Percentiles rank a stretch among this genome's conserved stretches.
Conservation (phyloP, 2,888 invertebrate species). For the Mesorhabditis spiculigera region DNA sequence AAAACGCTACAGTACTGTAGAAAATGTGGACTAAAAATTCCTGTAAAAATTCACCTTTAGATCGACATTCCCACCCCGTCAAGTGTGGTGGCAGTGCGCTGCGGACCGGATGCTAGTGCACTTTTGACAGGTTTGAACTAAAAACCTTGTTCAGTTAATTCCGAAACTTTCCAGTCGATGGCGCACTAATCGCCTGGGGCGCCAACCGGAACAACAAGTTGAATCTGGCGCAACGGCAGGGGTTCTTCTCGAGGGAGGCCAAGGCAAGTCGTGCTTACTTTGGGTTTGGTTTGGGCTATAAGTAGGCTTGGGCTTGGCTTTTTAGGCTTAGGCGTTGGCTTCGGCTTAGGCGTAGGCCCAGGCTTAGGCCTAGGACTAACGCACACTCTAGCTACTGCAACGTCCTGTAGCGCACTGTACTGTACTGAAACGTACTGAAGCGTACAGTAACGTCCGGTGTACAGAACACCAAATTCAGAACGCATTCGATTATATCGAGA, state of each 20-base stretch:
- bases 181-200: conserved; percentile 68
- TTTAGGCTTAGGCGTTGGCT: too few relatives aligned
- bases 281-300: too few relatives aligned
- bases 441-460: too few relatives aligned
- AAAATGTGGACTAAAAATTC: conserved; percentile 3
- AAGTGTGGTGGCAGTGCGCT: conserved; percentile 32
- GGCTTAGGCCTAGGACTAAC: too few relatives aligned
- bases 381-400: too few relatives aligned
- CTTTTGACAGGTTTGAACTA: conserved; percentile 18
- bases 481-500: conserved; percentile 61
- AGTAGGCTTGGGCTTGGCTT: too few relatives aligned
- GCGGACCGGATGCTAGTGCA: conserved; percentile 29
- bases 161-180: conserved; percentile 21
- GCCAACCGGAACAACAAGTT: conserved; percentile 69
- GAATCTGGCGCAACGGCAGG: conserved; percentile 65
- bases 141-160: background rate
- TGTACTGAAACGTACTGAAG: too few relatives aligned
- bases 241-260: conserved; percentile 62
- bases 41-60: conserved; percentile 15
- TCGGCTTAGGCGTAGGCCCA: too few relatives aligned
- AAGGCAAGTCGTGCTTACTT: conserved; percentile 14
- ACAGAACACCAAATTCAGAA: conserved; percentile 15
- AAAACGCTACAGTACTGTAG: background rate
- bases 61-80: conserved; percentile 36
- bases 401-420: background rate